These are phyloP conservation scores for Agriopis aurantiaria DNA, from an alignment of 2,888 invertebrate genomes.

Conservation along the genomic window DNA sequence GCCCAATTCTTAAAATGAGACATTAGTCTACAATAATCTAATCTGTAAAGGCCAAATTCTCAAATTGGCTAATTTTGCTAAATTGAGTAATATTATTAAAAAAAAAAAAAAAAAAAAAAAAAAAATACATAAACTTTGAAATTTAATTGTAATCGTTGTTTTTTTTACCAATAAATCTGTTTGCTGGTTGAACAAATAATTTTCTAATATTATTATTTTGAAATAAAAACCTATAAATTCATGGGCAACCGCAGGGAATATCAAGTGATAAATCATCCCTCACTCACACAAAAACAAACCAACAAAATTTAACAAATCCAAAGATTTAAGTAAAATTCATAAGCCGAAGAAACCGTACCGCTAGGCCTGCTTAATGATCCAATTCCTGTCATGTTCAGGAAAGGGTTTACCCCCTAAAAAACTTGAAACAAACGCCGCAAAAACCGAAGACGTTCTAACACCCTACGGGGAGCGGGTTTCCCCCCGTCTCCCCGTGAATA, in stretches of 20 bases:
- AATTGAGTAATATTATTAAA: too few relatives aligned
- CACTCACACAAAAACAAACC: constrained; percentile 6
- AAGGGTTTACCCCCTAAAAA: constrained; percentile 86
- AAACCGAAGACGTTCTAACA: constrained; percentile 83
- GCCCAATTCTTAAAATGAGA: too few relatives aligned
- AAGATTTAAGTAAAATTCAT: constrained; percentile 52
- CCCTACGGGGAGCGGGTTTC: constrained; percentile 57
- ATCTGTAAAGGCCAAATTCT: too few relatives aligned
- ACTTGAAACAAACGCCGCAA: constrained; percentile 86
- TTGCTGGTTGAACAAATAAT: too few relatives aligned
- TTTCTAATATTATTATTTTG: too few relatives aligned
- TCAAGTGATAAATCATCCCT: not conserved
- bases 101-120: too few relatives aligned
- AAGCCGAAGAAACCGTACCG: constrained; percentile 51
- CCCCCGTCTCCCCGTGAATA: constrained; percentile 71
- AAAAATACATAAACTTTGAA: too few relatives aligned
- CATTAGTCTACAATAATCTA: too few relatives aligned
- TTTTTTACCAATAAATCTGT: too few relatives aligned
- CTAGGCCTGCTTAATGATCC: constrained; percentile 85
- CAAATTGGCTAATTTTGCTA: too few relatives aligned
- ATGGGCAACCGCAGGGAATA: too few relatives aligned
- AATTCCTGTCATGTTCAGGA: constrained; percentile 87
- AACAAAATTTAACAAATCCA: constrained; percentile 35
- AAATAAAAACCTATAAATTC: not conserved
- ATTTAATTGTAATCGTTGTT: too few relatives aligned